Evolutionary conservation across 2,888 invertebrate genomes (phyloP), one percentile per base, ranked within the genome.

Genomic region (Dysmachus trigonus): DNA sequence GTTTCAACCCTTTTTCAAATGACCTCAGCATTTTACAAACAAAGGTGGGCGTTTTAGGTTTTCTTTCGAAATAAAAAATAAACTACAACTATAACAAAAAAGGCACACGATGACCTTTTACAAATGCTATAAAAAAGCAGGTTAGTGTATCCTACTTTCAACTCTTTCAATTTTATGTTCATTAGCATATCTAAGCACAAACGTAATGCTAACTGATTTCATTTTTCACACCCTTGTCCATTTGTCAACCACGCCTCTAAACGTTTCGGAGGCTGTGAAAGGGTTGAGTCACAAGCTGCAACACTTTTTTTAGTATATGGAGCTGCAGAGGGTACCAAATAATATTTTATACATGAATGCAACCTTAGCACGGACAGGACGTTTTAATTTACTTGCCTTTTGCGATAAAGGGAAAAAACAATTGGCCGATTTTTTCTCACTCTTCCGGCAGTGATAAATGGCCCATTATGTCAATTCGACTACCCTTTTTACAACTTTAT

Each of bases 191-290:
- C 35, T 62, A 33, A n/a, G 18, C 27, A 33, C 81, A 30, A 62
- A 53, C 8, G 18, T 33, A 79, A 6, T 33, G 31, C 22, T 81
- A 33, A 81, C 81, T 53, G 81, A 35, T 31, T 81, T 81, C 18
- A 81, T 81, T 81, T 81, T 33, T 81, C 81, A 62, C 81, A 53
- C 81, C 62, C 81, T 22, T 81, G 81, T 81, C 81, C 81, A 81
- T 81, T 81, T 81, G 53, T 81, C 81, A 81, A 62, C 81, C 81
- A 81, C 81, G 62, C 81, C 81, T 53, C 47, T 13, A 33, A 33
- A 33, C 27, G 62, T 13, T 62, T 62, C 62, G 27, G 62, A 81
- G 27, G 27, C n/a, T 81, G 79, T 10, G 62, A 33, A 81, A 81
- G 81, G 81, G 81, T 81, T 81, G 62, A 81, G n/a, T 18, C 53